Conservation (phyloP, 2,888 invertebrate species). For the Caenorhabditis doughertyi region DNA sequence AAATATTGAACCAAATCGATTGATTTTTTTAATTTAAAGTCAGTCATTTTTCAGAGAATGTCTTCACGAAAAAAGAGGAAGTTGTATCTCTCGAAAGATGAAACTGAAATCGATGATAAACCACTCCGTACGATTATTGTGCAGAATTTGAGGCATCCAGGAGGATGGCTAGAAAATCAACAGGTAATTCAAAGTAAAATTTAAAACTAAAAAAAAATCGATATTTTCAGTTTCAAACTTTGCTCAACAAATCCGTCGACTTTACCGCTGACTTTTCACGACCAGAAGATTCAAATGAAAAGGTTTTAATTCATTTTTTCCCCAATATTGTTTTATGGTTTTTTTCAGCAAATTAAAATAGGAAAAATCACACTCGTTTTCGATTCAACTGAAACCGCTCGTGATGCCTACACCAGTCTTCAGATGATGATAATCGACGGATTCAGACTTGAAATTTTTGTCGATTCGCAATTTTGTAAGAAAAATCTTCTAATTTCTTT, state of each 20-base stretch:
- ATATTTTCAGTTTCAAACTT: constrained; percentile 37
- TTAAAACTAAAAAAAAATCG: neutral
- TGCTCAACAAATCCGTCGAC: constrained; percentile 20
- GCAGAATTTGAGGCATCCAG: constrained; percentile 58
- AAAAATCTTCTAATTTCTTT: too few species aligned
- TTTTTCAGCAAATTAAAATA: constrained; percentile 56
- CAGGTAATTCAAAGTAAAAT: constrained; percentile 38
- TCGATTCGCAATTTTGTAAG: constrained; percentile 65
- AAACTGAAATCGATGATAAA: constrained; percentile 16
- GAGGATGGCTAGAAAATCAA: constrained; percentile 55
- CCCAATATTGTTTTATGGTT: too few species aligned
- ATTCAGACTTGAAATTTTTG: constrained; percentile 14
- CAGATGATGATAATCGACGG: constrained; percentile 64
- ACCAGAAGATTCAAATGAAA: constrained; percentile 39
- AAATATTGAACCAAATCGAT: too few species aligned
- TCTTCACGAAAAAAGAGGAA: too few species aligned
- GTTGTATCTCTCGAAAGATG: too few species aligned
- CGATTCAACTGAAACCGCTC: constrained; percentile 46
- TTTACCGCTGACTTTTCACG: constrained; percentile 29
- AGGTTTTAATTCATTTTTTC: too few species aligned
- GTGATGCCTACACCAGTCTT: constrained; percentile 55
- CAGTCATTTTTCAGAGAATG: too few species aligned
- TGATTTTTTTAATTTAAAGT: too few species aligned
- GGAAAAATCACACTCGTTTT: constrained; percentile 58
- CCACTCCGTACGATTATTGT: constrained; percentile 43